Evolutionary conservation across 2,888 invertebrate genomes (phyloP), one percentile per base, ranked within the genome.

Genomic region (Watsonalla cultraria): DNA sequence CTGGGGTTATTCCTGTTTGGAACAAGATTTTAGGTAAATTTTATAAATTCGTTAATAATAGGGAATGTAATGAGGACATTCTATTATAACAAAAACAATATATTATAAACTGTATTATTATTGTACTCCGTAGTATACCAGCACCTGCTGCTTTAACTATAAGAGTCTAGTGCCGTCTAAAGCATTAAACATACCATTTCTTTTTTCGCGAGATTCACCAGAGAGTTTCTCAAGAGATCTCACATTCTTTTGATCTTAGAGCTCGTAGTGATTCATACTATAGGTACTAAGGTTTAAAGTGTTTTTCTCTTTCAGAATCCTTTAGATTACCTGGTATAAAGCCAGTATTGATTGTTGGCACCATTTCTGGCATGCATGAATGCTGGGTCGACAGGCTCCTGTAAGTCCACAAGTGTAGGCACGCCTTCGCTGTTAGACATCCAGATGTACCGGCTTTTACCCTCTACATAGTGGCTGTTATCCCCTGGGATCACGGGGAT

Each of bases 361-460:
- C 76, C 75, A 56, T 69, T 73, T 46, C 71, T 70, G 9, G 59
- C 42, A 0, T 46, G 51, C 7, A 65, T 15, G 1, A 58, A 7
- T 0, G n/a, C 42, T 8, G 67, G 50, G 8, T 72, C 65, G 0
- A 62, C 60, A 5, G 72, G 68, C 14, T 65, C 72, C 1, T 78
- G 61, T 5, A 80, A 59, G 52, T 82, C 82, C 5, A 78, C 75
- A 1, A 80, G 59, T 1, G 68, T 69, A 0, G 70, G 71, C 0
- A 56, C 56, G 7, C 70, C 76, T 0, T 77, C 66, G 13, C 70
- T 74, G 57, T 80, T 76, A 6, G 78, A 70, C 72, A 80, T 78
- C 76, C 75, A 79, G n/a, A 79, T 74, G 58, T 76, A 80, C n/a
- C 77, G 72, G 58, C 74, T 78, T 33, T 65, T 66, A 0, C 76